Evolutionary conservation across 23 tunicate species (phyloP).

Genomic region (Botrylloides violaceus): DNA sequence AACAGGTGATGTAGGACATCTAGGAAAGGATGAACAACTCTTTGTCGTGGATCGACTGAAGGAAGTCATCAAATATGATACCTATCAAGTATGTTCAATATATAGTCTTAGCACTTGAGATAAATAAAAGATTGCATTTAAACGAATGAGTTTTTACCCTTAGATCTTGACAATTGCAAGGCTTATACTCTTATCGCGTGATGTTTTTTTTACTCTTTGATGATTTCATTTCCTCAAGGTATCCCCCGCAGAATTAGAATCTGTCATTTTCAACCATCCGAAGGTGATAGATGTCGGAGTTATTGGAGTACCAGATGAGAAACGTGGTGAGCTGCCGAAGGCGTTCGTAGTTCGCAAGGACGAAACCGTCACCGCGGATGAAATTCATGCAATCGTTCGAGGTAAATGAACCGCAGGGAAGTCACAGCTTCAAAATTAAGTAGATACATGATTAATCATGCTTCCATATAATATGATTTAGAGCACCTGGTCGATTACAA

Average conservation of each 20-base stretch:
- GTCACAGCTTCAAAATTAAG: neutral
- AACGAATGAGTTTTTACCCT: too few relatives aligned
- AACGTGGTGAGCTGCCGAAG: constrained; percentile 49
- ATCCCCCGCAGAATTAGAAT: constrained; percentile 56
- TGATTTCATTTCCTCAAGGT: too few relatives aligned
- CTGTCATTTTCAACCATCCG: constrained; percentile 27
- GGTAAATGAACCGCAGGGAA: constrained; percentile 12
- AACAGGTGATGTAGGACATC: constrained; percentile 12
- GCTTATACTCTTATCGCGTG: too few relatives aligned
- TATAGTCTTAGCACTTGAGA: too few relatives aligned
- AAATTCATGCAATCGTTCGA: constrained; percentile 24
- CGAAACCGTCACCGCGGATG: constrained; percentile 23
- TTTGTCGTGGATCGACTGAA: constrained; percentile 7
- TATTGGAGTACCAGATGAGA: constrained; percentile 40
- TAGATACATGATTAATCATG: neutral
- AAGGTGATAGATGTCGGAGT: constrained; percentile 52
- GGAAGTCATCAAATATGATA: constrained; percentile 10
- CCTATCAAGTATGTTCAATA: constrained; percentile 9
- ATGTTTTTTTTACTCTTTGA: too few relatives aligned
- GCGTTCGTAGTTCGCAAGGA: constrained; percentile 53
- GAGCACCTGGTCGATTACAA: neutral
- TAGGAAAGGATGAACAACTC: neutral
- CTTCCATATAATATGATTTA: too few relatives aligned
- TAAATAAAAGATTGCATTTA: too few relatives aligned
- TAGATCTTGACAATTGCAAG: too few relatives aligned